A percentile compares a stretch with the other conserved stretches of the same genome.
Evolutionary conservation across 35 echinoderm and acorn worm genomes (phyloP).

Genomic region (Apostichopus japonicus): DNA sequence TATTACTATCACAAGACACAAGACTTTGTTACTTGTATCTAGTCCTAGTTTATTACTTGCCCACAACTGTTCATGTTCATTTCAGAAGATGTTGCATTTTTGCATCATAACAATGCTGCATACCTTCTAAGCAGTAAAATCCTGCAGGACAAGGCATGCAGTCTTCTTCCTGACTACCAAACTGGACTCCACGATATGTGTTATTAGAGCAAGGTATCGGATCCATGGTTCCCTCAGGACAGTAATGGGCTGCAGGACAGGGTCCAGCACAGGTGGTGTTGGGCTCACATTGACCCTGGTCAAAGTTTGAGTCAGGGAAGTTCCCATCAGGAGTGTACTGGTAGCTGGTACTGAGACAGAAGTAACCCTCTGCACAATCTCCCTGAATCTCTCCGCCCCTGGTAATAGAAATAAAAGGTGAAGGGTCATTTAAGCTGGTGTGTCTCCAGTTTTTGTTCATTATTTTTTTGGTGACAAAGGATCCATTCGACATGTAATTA

Average conservation of each 20-base stretch:
- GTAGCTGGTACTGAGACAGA: constrained; percentile 83
- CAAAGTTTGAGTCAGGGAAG: constrained; percentile 67
- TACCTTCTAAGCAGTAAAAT: constrained; percentile 88
- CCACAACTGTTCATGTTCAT: neutral
- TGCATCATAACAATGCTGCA: too few species aligned
- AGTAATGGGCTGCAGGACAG: constrained; percentile 90
- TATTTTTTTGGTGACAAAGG: too few species aligned
- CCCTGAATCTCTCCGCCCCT: constrained; percentile 89
- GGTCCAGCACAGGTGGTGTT: constrained; percentile 92
- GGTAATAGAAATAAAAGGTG: neutral
- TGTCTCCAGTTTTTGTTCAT: too few species aligned
- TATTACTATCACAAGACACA: too few species aligned
- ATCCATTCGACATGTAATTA: too few species aligned
- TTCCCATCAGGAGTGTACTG: constrained; percentile 78
- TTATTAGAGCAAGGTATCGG: constrained; percentile 83
- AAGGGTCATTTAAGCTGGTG: too few species aligned
- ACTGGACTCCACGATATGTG: constrained; percentile 70
- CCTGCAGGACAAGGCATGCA: constrained; percentile 83
- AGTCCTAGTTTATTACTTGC: too few species aligned
- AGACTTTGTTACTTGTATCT: too few species aligned
- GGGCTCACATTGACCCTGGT: constrained; percentile 82
- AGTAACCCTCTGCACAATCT: constrained; percentile 89
- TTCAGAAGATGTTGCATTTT: neutral
- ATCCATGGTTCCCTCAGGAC: constrained; percentile 83
- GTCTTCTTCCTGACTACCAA: constrained; percentile 82